phyloP scores from a whole-genome alignment of 2,797 vertebrate genomes.

The Arctocebus calabarensis region DNA sequence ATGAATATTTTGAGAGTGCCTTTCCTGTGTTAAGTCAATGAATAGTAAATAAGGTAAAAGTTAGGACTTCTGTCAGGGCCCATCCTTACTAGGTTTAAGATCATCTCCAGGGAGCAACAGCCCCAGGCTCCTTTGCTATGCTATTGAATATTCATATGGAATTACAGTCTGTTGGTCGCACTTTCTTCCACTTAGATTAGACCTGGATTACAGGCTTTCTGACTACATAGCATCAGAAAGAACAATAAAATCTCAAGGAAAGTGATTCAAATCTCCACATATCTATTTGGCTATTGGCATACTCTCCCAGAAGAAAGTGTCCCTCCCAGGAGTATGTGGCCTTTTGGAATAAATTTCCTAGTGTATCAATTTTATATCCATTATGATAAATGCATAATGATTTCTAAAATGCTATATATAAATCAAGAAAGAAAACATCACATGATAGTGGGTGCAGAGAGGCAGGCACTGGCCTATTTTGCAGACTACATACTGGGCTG shows the following conservation, averaged over 20 bases:
- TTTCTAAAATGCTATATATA: constrained; percentile 88
- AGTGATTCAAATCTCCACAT: constrained; percentile 66
- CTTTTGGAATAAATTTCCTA: constrained; percentile 85
- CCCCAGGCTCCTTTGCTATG: constrained; percentile 60
- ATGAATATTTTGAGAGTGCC: constrained; percentile 45
- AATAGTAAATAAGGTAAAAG: constrained; percentile 47
- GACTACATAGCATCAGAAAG: constrained; percentile 57
- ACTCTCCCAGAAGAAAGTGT: constrained; percentile 79
- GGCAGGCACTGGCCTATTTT: constrained; percentile 83
- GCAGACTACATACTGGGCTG: constrained; percentile 74
- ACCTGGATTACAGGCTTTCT: constrained; percentile 70
- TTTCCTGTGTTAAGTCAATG: constrained; percentile 27
- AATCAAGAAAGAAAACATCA: constrained; percentile 86
- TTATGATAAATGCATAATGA: constrained; percentile 85
- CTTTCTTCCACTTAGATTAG: constrained; percentile 84
- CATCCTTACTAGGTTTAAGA: constrained; percentile 48
- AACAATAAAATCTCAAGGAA: constrained; percentile 79
- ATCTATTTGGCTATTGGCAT: constrained; percentile 82
- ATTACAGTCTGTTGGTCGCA: constrained; percentile 76
- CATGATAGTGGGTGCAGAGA: constrained; percentile 82
- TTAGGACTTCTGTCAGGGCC: not conserved
- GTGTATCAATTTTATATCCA: constrained; percentile 85
- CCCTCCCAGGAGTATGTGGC: constrained; percentile 81
- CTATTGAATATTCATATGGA: constrained; percentile 81
- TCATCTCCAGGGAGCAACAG: constrained; percentile 62